phyloP scores from a whole-genome alignment of 2,113 vertebrate species.

The Trochalopteron elliotii region DNA sequence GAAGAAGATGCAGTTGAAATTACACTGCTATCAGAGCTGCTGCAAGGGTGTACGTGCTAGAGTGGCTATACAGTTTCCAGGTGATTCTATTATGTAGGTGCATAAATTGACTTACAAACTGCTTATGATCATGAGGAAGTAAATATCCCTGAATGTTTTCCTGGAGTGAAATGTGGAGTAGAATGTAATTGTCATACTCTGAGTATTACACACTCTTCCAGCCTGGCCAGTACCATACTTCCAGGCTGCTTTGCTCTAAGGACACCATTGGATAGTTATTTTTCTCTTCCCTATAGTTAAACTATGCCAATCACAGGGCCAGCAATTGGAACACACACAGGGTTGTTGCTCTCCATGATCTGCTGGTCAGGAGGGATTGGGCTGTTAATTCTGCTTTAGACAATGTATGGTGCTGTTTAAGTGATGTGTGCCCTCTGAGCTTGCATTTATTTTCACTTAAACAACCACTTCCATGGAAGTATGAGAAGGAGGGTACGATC shows the following conservation, averaged over 20 bases:
- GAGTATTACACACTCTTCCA: fast-evolving
- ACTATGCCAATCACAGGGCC: neutral
- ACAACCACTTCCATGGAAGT: neutral
- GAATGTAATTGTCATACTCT: neutral
- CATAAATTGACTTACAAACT: neutral
- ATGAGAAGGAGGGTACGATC: neutral
- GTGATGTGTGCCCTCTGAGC: neutral
- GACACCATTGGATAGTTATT: neutral
- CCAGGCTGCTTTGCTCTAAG: neutral
- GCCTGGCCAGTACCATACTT: neutral
- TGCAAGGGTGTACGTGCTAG: neutral
- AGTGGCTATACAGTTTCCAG: neutral
- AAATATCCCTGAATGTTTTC: neutral
- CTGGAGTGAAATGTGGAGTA: neutral
- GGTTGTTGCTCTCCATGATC: neutral
- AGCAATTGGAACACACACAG: neutral
- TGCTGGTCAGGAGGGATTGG: neutral
- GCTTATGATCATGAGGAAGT: neutral
- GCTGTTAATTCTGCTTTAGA: neutral
- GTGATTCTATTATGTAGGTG: neutral
- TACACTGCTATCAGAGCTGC: neutral
- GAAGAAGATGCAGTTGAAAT: neutral
- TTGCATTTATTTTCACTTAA: neutral
- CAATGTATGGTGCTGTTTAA: neutral
- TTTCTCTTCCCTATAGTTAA: neutral